Conservation (phyloP, 30 jellyfish, hydroid and myxozoan genomes). For the Aurelia aurita complex sp. Pacific region DNA sequence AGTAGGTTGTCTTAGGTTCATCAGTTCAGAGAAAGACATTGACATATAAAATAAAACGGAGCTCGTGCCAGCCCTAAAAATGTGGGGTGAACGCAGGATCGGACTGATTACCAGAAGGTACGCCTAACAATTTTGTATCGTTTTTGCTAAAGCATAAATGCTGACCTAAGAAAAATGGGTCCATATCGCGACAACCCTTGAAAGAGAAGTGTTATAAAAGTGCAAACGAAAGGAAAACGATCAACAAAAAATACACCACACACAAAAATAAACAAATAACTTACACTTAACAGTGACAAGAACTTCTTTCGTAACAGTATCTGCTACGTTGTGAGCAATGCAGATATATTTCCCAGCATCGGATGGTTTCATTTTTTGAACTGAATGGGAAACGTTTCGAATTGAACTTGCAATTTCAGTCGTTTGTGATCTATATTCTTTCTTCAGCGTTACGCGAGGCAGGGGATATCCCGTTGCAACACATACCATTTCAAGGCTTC, state of each 20-base stretch:
- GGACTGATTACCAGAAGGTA: too few relatives aligned
- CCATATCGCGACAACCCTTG: too few relatives aligned
- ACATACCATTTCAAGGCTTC: constrained; percentile 33
- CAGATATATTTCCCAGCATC: constrained; percentile 61
- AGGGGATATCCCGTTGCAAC: constrained; percentile 44
- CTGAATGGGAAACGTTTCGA: background rate
- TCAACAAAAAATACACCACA: background rate
- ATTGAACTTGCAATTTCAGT: background rate
- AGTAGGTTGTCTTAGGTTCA: too few relatives aligned
- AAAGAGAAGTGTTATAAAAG: too few relatives aligned
- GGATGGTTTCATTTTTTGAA: constrained; percentile 1
- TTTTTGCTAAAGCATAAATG: too few relatives aligned
- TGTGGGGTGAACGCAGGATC: too few relatives aligned
- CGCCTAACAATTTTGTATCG: too few relatives aligned
- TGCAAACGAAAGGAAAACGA: too few relatives aligned
- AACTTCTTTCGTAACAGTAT: constrained; percentile 24
- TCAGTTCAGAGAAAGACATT: too few relatives aligned
- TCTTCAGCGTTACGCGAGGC: constrained; percentile 39
- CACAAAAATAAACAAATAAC: constrained; percentile 9
- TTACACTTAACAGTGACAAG: constrained; percentile 61
- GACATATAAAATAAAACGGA: too few relatives aligned
- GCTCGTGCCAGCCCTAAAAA: too few relatives aligned
- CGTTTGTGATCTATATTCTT: constrained; percentile 4
- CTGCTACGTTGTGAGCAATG: constrained; percentile 69
- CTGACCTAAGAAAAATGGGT: too few relatives aligned